phyloP scores from a whole-genome alignment of 1,140 invertebrate genomes.

The Apis florea region DNA sequence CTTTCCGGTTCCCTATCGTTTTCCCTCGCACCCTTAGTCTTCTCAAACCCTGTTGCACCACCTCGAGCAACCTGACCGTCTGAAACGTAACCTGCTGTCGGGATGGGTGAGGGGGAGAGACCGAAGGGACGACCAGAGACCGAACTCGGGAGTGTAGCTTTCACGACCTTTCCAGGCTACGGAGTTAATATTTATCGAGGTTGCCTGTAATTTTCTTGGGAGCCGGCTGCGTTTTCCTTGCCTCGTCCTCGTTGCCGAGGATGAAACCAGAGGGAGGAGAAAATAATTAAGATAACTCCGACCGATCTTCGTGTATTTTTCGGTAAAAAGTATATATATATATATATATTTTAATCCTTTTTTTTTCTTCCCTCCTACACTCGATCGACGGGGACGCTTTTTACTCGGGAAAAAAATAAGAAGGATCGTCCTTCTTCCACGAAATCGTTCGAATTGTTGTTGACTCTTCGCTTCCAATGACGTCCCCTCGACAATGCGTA shows the following conservation, averaged over 20 bases:
- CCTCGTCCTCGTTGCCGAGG: not conserved
- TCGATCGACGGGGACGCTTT: too few relatives aligned
- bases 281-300: constrained; percentile 51
- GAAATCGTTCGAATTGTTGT: too few relatives aligned
- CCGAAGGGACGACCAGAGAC: constrained; percentile 3
- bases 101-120: not conserved
- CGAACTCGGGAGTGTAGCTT: constrained; percentile 51
- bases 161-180: constrained; percentile 56
- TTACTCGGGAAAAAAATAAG: not conserved
- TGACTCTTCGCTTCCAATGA: too few relatives aligned
- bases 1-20: not conserved
- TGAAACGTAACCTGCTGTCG: constrained; percentile 36
- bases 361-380: not conserved
- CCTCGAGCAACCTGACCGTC: constrained; percentile 42
- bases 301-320: constrained; percentile 15
- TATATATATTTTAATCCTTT: too few relatives aligned
- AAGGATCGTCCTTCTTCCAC: too few relatives aligned
- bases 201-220: constrained; percentile 63
- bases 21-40: constrained; percentile 22
- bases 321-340: not conserved
- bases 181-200: constrained; percentile 68
- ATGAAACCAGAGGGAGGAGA: constrained; percentile 28
- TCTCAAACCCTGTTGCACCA: constrained; percentile 46
- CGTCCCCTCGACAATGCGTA: not conserved
- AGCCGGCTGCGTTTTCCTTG: constrained; percentile 10